These are phyloP conservation scores for Microctonus hyperodae DNA, from an alignment of 2,888 invertebrate species.

Conservation along the genomic window DNA sequence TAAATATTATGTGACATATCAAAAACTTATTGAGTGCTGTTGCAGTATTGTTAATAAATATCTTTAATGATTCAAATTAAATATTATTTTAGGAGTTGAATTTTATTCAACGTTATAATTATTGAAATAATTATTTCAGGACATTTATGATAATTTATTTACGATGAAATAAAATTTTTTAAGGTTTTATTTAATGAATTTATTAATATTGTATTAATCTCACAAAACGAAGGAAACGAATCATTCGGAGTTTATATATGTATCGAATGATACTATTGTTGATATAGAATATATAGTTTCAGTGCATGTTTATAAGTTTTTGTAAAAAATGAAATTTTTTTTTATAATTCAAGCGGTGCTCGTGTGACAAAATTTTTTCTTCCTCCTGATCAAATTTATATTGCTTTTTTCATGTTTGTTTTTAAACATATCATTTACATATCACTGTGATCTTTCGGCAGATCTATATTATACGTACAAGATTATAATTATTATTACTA, in stretches of 20 bases:
- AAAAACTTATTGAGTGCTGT: no score
- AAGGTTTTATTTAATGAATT: no score
- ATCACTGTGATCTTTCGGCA: conserved; percentile 25
- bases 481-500: background rate
- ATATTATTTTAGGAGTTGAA: no score
- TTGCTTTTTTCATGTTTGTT: conserved; percentile 3
- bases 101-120: no score
- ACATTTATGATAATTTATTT: no score
- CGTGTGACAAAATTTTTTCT: background rate
- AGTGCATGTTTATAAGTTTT: background rate
- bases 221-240: background rate
- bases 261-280: background rate
- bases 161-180: no score
- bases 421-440: conserved; percentile 11
- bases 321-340: background rate
- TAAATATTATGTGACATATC: no score
- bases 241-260: background rate
- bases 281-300: background rate
- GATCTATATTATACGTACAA: conserved; percentile 1
- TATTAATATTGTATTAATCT: background rate
- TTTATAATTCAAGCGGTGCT: background rate
- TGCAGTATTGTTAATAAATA: no score
- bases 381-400: background rate
- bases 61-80: no score
- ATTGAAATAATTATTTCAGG: no score